Evolutionary conservation across 1,140 invertebrate genomes (phyloP).

Genomic region (Notospermus geniculatus): DNA sequence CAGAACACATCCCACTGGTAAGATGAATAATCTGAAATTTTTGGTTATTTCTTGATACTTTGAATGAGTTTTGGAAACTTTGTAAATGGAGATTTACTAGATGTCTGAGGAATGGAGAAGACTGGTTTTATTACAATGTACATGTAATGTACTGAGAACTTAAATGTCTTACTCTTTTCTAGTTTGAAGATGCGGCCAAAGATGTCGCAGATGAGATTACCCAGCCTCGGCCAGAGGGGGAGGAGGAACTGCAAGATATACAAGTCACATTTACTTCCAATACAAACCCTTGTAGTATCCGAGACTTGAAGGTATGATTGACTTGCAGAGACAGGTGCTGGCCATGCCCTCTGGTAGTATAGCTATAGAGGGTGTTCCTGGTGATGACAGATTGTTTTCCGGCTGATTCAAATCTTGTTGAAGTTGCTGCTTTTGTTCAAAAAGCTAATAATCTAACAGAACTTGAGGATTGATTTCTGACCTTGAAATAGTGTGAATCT

Average conservation of each 20-base stretch:
- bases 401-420: neutral
- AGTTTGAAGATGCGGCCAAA: conserved; percentile 95
- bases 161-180: too few species aligned
- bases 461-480: too few species aligned
- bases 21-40: conserved; percentile 26
- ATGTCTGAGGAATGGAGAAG: too few species aligned
- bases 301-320: conserved; percentile 78
- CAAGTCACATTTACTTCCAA: conserved; percentile 88
- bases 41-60: too few species aligned
- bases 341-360: conserved; percentile 37
- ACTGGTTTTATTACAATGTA: too few species aligned
- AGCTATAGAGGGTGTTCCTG: neutral
- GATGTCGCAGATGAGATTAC: conserved; percentile 98
- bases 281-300: conserved; percentile 75
- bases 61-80: too few species aligned
- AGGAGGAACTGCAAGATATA: conserved; percentile 89
- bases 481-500: too few species aligned
- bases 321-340: too few species aligned
- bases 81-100: too few species aligned
- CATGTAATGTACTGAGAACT: too few species aligned
- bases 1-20: conserved; percentile 86
- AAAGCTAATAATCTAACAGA: too few species aligned
- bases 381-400: neutral
- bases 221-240: conserved; percentile 77
- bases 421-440: neutral